A percentile compares a stretch with the other conserved stretches of the same genome.
Evolutionary conservation across 2,888 invertebrate species (phyloP).

Genomic region (Chrysina gloriosa): DNA sequence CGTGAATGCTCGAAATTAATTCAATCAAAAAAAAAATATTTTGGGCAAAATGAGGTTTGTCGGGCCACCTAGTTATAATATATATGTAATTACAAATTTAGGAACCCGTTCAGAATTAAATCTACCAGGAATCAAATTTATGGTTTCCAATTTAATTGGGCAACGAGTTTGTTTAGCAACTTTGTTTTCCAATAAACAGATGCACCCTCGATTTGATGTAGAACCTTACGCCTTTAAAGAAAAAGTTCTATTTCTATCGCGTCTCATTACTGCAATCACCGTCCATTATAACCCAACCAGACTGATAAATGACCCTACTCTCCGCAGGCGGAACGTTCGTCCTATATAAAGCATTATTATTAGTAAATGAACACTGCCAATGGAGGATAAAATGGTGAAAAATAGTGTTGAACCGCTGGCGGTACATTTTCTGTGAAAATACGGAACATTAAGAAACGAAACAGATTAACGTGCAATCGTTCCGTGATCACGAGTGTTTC

Average conservation of each 20-base stretch:
- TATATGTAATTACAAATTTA: no score
- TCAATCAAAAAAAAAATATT: no score
- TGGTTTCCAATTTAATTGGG: no score
- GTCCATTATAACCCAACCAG: neutral
- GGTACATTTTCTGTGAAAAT: neutral
- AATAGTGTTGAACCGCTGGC: neutral
- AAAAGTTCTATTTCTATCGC: neutral
- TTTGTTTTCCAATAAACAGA: neutral
- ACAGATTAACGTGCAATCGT: neutral
- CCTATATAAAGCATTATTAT: slow-evolving; percentile 9
- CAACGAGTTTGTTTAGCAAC: no score
- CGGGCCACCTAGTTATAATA: no score
- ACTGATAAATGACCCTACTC: slow-evolving; percentile 7
- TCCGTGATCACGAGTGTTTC: neutral
- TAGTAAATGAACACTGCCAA: slow-evolving; percentile 9
- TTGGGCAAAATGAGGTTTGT: no score
- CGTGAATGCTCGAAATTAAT: no score
- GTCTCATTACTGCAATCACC: neutral
- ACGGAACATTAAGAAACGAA: neutral
- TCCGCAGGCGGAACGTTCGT: neutral
- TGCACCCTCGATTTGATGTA: neutral
- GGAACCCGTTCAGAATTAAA: no score
- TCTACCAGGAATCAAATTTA: no score
- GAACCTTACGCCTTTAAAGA: neutral
- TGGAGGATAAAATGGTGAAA: slow-evolving; percentile 14